A percentile compares a stretch with the other conserved stretches of the same genome.
These are phyloP conservation scores for Podarcis raffonei DNA, from an alignment of 2,113 vertebrate genomes.

Conservation along the genomic window DNA sequence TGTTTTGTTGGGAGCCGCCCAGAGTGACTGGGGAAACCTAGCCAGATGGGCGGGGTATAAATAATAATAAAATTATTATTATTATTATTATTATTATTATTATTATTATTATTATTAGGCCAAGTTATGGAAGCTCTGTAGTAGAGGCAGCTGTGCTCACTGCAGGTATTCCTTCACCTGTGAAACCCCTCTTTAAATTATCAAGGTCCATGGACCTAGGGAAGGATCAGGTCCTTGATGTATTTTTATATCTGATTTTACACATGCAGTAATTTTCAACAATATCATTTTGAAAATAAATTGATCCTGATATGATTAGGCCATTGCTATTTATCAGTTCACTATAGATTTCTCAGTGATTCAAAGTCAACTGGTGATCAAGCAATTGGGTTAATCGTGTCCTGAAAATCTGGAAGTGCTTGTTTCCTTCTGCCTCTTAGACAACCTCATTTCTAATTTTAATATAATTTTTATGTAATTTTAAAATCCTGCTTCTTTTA, in stretches of 20 bases:
- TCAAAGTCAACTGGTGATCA: slow-evolving; percentile 34
- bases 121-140: neutral
- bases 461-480: slow-evolving; percentile 69
- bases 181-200: neutral
- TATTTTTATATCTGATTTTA: neutral
- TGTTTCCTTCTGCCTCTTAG: slow-evolving; percentile 49
- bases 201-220: neutral
- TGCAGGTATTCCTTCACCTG: neutral
- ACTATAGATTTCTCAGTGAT: neutral
- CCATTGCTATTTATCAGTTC: neutral
- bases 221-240: too few species aligned
- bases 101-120: too few species aligned
- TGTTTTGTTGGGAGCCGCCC: too few species aligned
- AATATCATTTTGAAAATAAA: neutral
- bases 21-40: too few species aligned
- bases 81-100: too few species aligned
- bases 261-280: neutral
- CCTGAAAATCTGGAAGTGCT: slow-evolving; percentile 47
- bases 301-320: neutral
- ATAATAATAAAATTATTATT: too few species aligned
- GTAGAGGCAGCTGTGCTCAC: neutral
- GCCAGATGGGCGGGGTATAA: too few species aligned
- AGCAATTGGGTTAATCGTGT: slow-evolving; percentile 33
- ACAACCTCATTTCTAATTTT: slow-evolving; percentile 59
- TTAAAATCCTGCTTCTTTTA: slow-evolving; percentile 66